Base-by-base conservation (phyloP, 2,888 invertebrate genomes). In the Andrena fulva region DNA sequence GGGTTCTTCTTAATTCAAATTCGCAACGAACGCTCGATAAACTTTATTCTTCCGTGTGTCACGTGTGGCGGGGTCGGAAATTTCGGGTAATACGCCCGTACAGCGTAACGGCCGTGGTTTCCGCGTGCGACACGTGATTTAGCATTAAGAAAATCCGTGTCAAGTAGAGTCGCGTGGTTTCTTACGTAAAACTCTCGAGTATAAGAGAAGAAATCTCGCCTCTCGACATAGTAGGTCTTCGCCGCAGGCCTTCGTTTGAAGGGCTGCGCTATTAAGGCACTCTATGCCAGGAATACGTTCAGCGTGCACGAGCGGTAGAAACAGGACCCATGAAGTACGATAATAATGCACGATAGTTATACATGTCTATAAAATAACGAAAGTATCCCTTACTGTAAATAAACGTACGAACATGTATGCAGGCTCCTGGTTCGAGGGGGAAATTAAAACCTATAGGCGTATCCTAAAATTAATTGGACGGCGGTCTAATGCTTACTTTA, bases 391-490 rank as follows among this genome's bases (percentile, higher is more conserved):
- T 77, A 59, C 31, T 62, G 7, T 69, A 80, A 80, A 82, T 42
- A 48, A 80, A 71, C 27, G 42, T 71, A 54, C 33, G 62, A 24
- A 67, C 48, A 48, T 10, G 29, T 76, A 71, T 64, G 70, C 75
- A 54, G 56, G 63, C 42, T 86, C 66, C 48, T 48, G 73, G 60
- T 72, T 77, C 42, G 59, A 72, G 24, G 27, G 27, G 56, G 77
- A 83, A 86, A 76, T 67, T 80, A 77, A 82, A 80, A 79, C 68
- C 50, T 79, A 86, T 79, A 86, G 59, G 60, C 67, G 70, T 85
- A 73, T 80, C 90, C 89, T 92, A 92, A 90, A 91, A 92, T 81
- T 92, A 90, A 92, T 79, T 93, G 93, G 93, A 93, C 93, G 91
- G 92, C 90, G 86, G 85, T 89, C 77, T 88, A 89, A 90, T 85